phyloP scores from a whole-genome alignment of 2,888 invertebrate species.

The Empis livida region DNA sequence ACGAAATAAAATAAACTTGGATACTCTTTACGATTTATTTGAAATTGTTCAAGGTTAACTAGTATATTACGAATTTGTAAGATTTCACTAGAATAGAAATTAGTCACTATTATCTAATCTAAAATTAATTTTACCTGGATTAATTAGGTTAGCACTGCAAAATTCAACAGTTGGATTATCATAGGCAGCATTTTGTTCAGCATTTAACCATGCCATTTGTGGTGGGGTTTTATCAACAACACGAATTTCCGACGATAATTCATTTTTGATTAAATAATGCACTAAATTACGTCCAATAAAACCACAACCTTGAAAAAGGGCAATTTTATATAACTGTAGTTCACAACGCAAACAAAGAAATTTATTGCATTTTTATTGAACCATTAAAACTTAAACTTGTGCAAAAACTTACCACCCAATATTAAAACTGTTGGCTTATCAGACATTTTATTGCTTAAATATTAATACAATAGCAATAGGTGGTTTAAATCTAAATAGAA shows the following conservation, averaged over 20 bases:
- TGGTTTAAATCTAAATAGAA: too few species aligned
- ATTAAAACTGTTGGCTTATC: constrained; percentile 33
- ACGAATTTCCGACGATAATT: constrained; percentile 59
- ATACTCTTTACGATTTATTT: too few species aligned
- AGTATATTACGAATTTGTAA: too few species aligned
- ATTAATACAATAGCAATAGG: too few species aligned
- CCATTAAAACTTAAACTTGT: neutral
- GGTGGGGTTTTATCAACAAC: constrained; percentile 90
- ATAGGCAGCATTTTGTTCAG: constrained; percentile 57
- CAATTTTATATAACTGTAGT: constrained; percentile 5
- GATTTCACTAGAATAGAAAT: too few species aligned
- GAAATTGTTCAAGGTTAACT: too few species aligned
- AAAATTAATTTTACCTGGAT: constrained; percentile 50
- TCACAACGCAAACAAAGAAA: neutral
- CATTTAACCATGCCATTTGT: constrained; percentile 80
- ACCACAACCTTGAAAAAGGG: constrained; percentile 62
- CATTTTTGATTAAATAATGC: constrained; percentile 62
- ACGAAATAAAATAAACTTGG: constrained; percentile 7
- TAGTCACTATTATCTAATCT: neutral
- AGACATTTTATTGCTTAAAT: constrained; percentile 6
- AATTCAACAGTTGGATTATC: constrained; percentile 69
- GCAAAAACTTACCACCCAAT: constrained; percentile 29
- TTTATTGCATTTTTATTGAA: neutral
- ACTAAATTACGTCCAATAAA: constrained; percentile 86
- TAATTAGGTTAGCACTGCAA: constrained; percentile 83